Percentiles rank a stretch among this genome's conserved stretches.
Conservation (phyloP, 2,888 invertebrate species). For the Caenorhabditis macrosperma region DNA sequence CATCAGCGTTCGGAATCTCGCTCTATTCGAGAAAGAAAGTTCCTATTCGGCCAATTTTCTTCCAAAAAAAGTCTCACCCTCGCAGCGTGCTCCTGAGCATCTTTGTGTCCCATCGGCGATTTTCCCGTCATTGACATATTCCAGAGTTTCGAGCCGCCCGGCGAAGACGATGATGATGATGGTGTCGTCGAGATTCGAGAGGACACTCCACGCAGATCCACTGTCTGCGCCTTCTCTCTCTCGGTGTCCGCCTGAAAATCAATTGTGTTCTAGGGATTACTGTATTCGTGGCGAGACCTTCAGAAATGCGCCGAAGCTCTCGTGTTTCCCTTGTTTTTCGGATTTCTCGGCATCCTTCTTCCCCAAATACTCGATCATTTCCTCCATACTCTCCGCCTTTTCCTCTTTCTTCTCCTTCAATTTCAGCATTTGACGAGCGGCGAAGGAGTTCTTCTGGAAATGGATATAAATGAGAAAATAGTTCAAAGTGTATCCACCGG, state of each 20-base stretch:
- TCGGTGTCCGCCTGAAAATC: conserved; percentile 28
- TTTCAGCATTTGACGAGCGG: conserved; percentile 49
- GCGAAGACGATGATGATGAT: not conserved
- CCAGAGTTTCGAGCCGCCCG: conserved; percentile 34
- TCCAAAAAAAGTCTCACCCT: conserved; percentile 24
- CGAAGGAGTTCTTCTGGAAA: conserved; percentile 52
- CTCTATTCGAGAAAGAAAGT: no score
- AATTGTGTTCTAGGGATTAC: no score
- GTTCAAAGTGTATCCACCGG: no score
- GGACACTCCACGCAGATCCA: conserved; percentile 27
- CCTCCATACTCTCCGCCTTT: conserved; percentile 28
- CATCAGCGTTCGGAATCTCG: no score
- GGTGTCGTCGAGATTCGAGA: not conserved
- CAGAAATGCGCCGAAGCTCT: conserved; percentile 61
- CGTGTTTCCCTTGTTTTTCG: conserved; percentile 18
- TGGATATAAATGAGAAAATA: no score
- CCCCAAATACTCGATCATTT: conserved; percentile 28
- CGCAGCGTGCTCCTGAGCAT: conserved; percentile 61
- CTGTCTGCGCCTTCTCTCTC: conserved; percentile 25
- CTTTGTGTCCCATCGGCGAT: conserved; percentile 41
- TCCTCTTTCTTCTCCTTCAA: conserved; percentile 43
- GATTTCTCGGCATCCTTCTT: not conserved
- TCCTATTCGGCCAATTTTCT: not conserved
- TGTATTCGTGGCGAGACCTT: no score
- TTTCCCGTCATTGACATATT: conserved; percentile 16